These are phyloP conservation scores for Heterodera carotae DNA, from an alignment of 1,140 invertebrate genomes.

Conservation along the genomic window DNA sequence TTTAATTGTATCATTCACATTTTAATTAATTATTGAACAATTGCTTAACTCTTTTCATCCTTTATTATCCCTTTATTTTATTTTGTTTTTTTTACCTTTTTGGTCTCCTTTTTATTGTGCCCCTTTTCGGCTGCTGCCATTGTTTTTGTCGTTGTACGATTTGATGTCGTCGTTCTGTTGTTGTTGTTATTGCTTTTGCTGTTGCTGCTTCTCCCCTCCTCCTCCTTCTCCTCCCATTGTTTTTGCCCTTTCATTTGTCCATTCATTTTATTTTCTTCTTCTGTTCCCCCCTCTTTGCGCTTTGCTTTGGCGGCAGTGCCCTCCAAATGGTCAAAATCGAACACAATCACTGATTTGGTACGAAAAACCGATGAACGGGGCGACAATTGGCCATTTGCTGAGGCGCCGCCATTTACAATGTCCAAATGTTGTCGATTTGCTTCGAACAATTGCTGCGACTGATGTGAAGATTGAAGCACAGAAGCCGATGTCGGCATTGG, in stretches of 20 bases:
- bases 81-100: background rate
- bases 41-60: background rate
- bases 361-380: conserved; percentile 20
- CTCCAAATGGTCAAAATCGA: conserved; percentile 19
- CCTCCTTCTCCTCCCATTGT: conserved; percentile 1
- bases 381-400: conserved; percentile 13
- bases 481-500: background rate
- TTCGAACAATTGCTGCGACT: background rate
- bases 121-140: background rate
- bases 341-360: conserved; percentile 28
- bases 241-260: background rate
- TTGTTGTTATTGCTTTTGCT: too few species aligned
- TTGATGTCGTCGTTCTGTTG: background rate
- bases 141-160: background rate
- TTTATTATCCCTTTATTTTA: background rate
- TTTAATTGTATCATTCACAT: too few species aligned
- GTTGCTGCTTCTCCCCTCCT: conserved; percentile 4
- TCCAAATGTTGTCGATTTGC: conserved; percentile 13
- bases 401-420: background rate
- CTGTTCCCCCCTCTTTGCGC: background rate
- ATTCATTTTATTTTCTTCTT: conserved; percentile 8
- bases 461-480: background rate
- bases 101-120: background rate
- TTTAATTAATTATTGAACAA: too few species aligned
- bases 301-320: background rate